phyloP scores from a whole-genome alignment of 2,888 invertebrate species.

The Drosophila nigritarsus region DNA sequence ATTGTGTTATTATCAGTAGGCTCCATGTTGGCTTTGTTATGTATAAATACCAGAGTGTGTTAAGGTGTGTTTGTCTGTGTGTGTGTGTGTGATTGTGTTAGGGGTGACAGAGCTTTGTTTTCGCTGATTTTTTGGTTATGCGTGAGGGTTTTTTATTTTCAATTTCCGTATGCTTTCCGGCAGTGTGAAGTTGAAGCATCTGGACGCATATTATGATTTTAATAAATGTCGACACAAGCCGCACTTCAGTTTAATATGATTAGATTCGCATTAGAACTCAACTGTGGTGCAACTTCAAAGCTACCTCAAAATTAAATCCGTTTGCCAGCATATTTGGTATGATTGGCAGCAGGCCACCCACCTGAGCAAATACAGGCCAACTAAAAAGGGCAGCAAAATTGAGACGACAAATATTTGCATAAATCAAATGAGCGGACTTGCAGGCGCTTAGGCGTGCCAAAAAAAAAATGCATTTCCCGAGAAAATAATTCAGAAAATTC shows the following conservation, averaged over 20 bases:
- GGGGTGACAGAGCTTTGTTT: slow-evolving; percentile 26
- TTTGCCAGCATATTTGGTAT: slow-evolving; percentile 30
- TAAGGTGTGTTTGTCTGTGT: slow-evolving; percentile 2
- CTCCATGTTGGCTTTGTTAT: slow-evolving; percentile 33
- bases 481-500: slow-evolving; percentile 15
- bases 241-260: slow-evolving; percentile 74
- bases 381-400: slow-evolving; percentile 47
- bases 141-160: slow-evolving; percentile 12
- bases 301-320: slow-evolving; percentile 13
- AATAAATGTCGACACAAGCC: slow-evolving; percentile 65
- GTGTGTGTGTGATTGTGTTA: slow-evolving; percentile 9
- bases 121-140: slow-evolving; percentile 8
- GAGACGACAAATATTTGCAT: slow-evolving; percentile 63
- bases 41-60: slow-evolving; percentile 20
- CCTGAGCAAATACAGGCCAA: slow-evolving; percentile 59
- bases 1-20: slow-evolving; percentile 67
- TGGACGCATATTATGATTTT: slow-evolving; percentile 70
- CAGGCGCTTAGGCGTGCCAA: slow-evolving; percentile 18
- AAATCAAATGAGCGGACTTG: slow-evolving; percentile 71
- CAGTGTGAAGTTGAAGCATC: slow-evolving; percentile 33
- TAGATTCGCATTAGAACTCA: slow-evolving; percentile 34
- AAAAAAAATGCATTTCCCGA: slow-evolving; percentile 60
- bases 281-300: slow-evolving; percentile 40
- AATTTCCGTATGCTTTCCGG: slow-evolving; percentile 41
- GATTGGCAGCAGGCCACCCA: not conserved